Evolutionary conservation across 2,113 vertebrate genomes (phyloP).

Genomic region (Aegotheles bennettii): DNA sequence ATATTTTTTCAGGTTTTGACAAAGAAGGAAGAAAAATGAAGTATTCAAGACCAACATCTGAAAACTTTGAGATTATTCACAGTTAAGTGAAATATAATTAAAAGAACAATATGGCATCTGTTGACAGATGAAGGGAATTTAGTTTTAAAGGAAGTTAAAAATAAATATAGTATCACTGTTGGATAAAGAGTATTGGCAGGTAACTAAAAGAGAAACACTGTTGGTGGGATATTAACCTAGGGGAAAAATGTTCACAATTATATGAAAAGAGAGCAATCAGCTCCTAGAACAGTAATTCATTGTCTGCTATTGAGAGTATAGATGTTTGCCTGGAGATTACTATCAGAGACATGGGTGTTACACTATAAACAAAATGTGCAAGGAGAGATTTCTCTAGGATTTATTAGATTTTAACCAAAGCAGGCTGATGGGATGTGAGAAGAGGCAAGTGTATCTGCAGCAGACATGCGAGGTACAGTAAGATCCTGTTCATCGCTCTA

Average conservation of each 20-base stretch:
- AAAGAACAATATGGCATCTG: conserved; percentile 1
- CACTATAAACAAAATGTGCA: neutral
- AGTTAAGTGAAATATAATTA: conserved; percentile 7
- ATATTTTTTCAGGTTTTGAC: neutral
- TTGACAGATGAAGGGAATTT: neutral
- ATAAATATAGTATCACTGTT: neutral
- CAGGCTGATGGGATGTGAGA: neutral
- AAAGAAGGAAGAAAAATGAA: neutral
- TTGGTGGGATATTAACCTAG: neutral
- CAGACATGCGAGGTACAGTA: neutral
- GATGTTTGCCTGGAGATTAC: neutral
- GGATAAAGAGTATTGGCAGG: neutral
- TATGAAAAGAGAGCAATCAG: neutral
- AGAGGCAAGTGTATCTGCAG: neutral
- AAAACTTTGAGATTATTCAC: neutral
- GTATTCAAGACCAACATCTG: neutral
- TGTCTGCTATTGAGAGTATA: neutral
- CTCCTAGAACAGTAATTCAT: neutral
- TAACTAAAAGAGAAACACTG: neutral
- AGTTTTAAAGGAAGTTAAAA: neutral
- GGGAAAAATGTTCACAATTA: neutral
- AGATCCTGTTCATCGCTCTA: neutral
- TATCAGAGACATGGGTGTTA: neutral
- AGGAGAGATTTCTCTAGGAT: neutral
- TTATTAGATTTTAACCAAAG: neutral